phyloP scores from a whole-genome alignment of 2,113 vertebrate species.

The Propithecus coquereli region DNA sequence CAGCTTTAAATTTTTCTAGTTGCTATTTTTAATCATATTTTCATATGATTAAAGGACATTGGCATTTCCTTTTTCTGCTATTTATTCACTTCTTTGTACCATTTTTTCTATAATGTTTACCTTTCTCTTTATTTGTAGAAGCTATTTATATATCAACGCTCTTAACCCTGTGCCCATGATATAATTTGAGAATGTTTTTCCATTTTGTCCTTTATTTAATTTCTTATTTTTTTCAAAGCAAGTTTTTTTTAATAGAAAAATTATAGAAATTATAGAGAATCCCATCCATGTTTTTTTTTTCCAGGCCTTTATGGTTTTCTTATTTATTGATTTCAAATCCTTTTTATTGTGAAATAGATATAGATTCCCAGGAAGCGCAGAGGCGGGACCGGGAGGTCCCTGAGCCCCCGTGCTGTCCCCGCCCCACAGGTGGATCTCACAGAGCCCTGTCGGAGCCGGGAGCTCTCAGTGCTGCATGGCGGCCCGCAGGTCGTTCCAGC shows the following conservation, averaged over 20 bases:
- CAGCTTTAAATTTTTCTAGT: not conserved
- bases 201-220: not conserved
- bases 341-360: not conserved
- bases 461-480: too few relatives aligned
- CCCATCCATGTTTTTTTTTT: not conserved
- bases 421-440: accelerated
- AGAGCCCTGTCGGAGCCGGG: accelerated
- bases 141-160: not conserved
- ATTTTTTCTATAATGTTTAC: not conserved
- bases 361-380: not conserved
- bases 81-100: not conserved
- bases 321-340: not conserved
- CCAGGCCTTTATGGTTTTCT: not conserved
- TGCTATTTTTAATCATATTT: constrained; percentile 4
- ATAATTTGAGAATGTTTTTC: not conserved
- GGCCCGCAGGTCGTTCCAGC: accelerated
- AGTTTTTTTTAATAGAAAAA: not conserved
- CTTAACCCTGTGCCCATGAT: not conserved
- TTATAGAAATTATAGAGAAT: not conserved
- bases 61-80: constrained; percentile 5
- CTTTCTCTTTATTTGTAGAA: not conserved
- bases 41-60: not conserved
- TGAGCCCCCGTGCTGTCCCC: accelerated
- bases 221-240: not conserved
- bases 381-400: accelerated